Base-by-base conservation (phyloP, 2,797 vertebrate species). In the Sebastes jordani region DNA sequence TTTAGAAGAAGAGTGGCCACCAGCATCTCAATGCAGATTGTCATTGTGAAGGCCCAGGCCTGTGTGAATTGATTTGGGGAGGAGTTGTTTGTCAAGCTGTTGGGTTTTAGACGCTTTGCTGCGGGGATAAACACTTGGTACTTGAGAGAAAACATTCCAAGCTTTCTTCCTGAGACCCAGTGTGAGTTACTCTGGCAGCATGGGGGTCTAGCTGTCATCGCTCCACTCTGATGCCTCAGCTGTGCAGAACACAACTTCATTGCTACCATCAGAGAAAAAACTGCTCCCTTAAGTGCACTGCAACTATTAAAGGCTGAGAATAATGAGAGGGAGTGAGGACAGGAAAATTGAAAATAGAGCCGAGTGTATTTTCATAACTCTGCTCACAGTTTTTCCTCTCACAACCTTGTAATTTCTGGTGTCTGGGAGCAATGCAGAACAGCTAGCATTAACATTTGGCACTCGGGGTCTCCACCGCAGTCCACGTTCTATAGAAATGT, bases 41-140 rank as follows among this genome's bases (percentile, higher is more conserved):
- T 61, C 75, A 75, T 74, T 84, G 81, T 85, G 86, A 71, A 56
- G 80, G 58, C 56, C 55, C 11, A 7, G 75, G 60, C 55, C 36
- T 55, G 71, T 38, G 82, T 78, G 76, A 80, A 83, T 67, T 54
- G 79, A 71, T 60, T 60, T 34, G 9, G 54, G 55, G 42, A 18
- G 67, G 63, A 36, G 82, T 74, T 93, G 91, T 92, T 94, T 94
- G 92, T 91, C 67, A 92, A 93, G 91, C 92, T 92, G 92, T 89
- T 89, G 75, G 79, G 74, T 85, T 89, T 80, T 82, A 75, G 74
- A 77, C 67, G 2, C 66, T 92, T 93, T 90, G 85, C 81, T 83
- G 71, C 61, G 0, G 56, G 54, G 80, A 81, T 67, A 88, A 90
- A 90, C 87, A 89, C 82, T 92, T 88, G 72, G 78, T 84, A 79